Base-by-base conservation (phyloP, 2,797 vertebrate genomes). In the Notoglanidium macrostoma region DNA sequence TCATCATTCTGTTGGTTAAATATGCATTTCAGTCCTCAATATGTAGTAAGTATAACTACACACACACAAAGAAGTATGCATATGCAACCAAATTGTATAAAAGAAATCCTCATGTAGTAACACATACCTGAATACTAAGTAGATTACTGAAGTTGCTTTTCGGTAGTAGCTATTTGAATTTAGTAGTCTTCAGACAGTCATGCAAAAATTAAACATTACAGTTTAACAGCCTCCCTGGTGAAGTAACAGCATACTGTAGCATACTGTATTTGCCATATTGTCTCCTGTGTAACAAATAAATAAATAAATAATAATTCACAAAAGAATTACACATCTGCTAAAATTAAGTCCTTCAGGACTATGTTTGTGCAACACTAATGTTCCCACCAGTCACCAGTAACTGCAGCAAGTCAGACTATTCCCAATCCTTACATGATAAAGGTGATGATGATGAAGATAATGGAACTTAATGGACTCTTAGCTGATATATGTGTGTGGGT, bases 381-480 rank as follows among this genome's bases (percentile, higher is more conserved):
- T 84, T 0, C 57, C 14, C 23, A 46, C 2, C n/a, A 74, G 6
- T 21, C 0, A 23, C 15, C 11, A 15, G 21, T 51, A 65, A 68
- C 17, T 55, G 19, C 2, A 67, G 19, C 44, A 86, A 46, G 15
- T n/a, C 21, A 67, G 29, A 23, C 29, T 59, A 72, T 57, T 54
- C 74, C 11, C 21, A 74, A 74, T 67, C 32, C 23, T 68, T n/a
- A 86, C 54, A 73, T 87, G 12, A 70, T 67, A 29, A 81, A 29
- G 14, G 44, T 77, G 82, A 84, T 67, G 84, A 87, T 86, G 35
- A 86, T 86, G 65, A 90, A 78, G 55, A 46, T 84, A 86, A 19
- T 68, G 76, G 40, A 80, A 54, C 74, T n/a, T 85, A 49, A 84
- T 70, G 21, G 63, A 87, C 77, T 84, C 57, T 57, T 21, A 76